Evolutionary conservation across 2,888 invertebrate genomes (phyloP), one percentile per base, ranked within the genome.

Genomic region (Drosophila yooni): DNA sequence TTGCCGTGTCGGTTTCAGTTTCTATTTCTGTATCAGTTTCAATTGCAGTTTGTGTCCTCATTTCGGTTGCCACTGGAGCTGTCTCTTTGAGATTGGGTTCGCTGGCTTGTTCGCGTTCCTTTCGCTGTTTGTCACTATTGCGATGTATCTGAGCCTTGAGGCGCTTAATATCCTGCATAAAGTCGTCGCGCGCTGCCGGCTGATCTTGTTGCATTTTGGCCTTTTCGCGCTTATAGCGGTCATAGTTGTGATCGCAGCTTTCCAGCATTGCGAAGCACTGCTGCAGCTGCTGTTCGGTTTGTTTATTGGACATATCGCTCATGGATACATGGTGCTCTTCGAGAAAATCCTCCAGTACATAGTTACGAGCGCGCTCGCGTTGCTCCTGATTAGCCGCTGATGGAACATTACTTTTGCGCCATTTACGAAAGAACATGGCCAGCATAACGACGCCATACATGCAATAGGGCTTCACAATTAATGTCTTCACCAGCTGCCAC

Each of bases 271-370:
- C 82, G 25, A 92, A 81, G 67, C 92, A 92, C 57, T 91, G 82
- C 33, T 91, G 90, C 15, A 93, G 83, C 57, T 90, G 90, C 25
- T 91, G 83, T 76, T 92, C 92, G 3, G 92, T 93, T 70, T 91
- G 91, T 43, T 91, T 89, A 67, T 92, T 92, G 7, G 91, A 84
- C 89, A 93, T 90, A 52, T 92, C 91, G 48, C 90, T 92, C 81
- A 92, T 92, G 48, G 92, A 92, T 11, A 93, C 85, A 65, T 88
- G 91, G 53, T 93, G 92, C 70, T 94, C 94, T 13, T 94, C 93
- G 0, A 93, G 83, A 70, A 94, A 94, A 60, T 94, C 94, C 78
- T 95, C 95, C 4, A 95, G 93, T 0, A 94, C 94, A 63, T 94
- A 94, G 69, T 95, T 94, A 46, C 94, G 93, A 3, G 93, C 94